These are phyloP conservation scores for Chrysocyon brachyurus DNA, from an alignment of 2,797 vertebrate species.

Conservation along the genomic window DNA sequence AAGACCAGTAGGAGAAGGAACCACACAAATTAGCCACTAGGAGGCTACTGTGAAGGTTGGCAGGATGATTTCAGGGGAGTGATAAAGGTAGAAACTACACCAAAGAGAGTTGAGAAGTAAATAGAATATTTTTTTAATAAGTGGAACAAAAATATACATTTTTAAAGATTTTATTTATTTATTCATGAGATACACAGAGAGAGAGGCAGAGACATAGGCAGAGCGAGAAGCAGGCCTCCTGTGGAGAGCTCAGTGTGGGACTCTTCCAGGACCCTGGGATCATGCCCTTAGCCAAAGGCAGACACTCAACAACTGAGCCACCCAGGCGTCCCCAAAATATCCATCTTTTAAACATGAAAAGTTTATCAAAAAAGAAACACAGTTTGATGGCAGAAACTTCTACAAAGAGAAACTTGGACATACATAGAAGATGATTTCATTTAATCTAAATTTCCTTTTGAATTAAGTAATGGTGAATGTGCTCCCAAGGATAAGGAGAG, in stretches of 20 bases:
- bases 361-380: neutral
- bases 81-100: neutral
- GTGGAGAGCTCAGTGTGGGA: too few relatives aligned
- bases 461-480: neutral
- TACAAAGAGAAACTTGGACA: neutral
- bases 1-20: neutral
- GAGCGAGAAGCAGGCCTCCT: too few relatives aligned
- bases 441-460: neutral
- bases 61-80: neutral
- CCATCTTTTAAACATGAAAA: neutral
- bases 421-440: neutral
- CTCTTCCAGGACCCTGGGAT: too few relatives aligned
- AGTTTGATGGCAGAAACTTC: neutral
- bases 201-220: too few relatives aligned
- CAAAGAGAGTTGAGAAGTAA: neutral
- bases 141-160: neutral
- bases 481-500: neutral
- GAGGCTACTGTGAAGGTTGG: neutral
- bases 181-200: too few relatives aligned
- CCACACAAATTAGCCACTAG: neutral
- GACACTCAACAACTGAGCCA: too few relatives aligned
- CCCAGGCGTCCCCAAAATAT: neutral
- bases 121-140: neutral
- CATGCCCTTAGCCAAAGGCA: too few relatives aligned
- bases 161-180: too few relatives aligned